Percentiles rank a stretch among this genome's conserved stretches.
phyloP scores from a whole-genome alignment of 2,888 invertebrate species.

The Gandaritis pyraliata region DNA sequence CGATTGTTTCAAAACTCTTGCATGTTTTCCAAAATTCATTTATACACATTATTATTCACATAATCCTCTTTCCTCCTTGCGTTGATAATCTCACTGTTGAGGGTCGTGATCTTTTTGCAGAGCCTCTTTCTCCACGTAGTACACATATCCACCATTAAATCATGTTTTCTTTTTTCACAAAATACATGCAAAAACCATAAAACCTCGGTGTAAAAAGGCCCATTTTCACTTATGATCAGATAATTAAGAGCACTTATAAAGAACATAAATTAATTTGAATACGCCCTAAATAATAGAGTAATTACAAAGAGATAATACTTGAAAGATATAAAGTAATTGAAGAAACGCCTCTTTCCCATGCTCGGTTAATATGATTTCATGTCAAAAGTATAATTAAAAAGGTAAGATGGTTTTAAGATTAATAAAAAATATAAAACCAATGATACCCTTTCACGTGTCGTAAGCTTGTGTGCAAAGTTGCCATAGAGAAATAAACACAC shows the following conservation, averaged over 20 bases:
- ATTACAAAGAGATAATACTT: conserved; percentile 34
- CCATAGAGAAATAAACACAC: background rate
- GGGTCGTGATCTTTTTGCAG: no score
- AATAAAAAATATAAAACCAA: conserved; percentile 14
- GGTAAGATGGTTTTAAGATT: conserved; percentile 24
- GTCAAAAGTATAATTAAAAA: conserved; percentile 33
- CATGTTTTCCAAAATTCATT: no score
- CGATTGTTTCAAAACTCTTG: no score
- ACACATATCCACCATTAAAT: no score
- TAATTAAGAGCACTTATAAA: conserved; percentile 18
- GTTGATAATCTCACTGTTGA: no score
- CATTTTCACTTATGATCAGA: conserved; percentile 23
- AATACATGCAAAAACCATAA: background rate
- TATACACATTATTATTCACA: no score
- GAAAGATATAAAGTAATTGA: conserved; percentile 40
- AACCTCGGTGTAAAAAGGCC: conserved; percentile 9
- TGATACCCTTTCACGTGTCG: background rate
- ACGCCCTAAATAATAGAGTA: conserved; percentile 38
- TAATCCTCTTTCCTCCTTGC: no score
- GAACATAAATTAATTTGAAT: conserved; percentile 24
- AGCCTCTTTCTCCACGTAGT: no score
- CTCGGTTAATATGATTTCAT: conserved; percentile 30
- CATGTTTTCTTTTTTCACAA: background rate
- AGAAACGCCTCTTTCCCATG: conserved; percentile 41
- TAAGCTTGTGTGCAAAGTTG: background rate